A percentile compares a stretch with the other conserved stretches of the same genome.
phyloP scores from a whole-genome alignment of 92 coral and sea anemone species.

The Epizoanthus scotinus region DNA sequence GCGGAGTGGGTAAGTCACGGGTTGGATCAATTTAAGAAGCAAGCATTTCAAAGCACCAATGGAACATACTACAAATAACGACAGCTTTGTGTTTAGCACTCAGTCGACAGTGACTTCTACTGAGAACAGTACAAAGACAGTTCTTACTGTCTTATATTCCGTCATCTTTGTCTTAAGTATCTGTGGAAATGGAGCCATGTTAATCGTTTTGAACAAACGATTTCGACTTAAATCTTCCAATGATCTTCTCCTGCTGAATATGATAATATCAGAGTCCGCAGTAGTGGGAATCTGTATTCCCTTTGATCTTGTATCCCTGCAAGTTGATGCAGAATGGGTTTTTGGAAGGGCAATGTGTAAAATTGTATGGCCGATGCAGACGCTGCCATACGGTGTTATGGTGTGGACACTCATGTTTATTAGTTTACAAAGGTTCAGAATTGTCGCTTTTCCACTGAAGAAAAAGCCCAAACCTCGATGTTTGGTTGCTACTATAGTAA shows the following conservation, averaged over 20 bases:
- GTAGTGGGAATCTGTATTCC: conserved; percentile 73
- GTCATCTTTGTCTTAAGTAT: conserved; percentile 62
- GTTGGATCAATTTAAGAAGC: too few relatives aligned
- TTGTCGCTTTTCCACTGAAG: conserved; percentile 55
- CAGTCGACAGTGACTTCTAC: not conserved
- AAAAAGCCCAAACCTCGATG: conserved; percentile 25
- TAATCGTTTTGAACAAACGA: conserved; percentile 54
- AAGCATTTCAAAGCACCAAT: not conserved
- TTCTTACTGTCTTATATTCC: conserved; percentile 33
- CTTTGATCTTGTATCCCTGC: conserved; percentile 56
- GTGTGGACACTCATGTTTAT: conserved; percentile 67
- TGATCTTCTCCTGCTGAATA: conserved; percentile 63
- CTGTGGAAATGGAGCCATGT: conserved; percentile 72
- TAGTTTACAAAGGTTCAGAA: conserved; percentile 69
- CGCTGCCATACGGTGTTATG: conserved; percentile 68
- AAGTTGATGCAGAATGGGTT: conserved; percentile 56
- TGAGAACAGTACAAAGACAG: not conserved
- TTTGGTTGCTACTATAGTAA: conserved; percentile 28
- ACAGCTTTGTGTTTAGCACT: not conserved
- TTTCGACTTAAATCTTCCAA: conserved; percentile 59
- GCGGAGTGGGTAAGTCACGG: too few relatives aligned
- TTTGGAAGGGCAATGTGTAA: conserved; percentile 74
- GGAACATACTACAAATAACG: not conserved
- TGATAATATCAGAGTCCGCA: conserved; percentile 72
- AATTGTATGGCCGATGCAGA: conserved; percentile 75